Percentiles rank a stretch among this genome's conserved stretches.
phyloP scores from a whole-genome alignment of 1,140 invertebrate species.

The Achroia grisella region DNA sequence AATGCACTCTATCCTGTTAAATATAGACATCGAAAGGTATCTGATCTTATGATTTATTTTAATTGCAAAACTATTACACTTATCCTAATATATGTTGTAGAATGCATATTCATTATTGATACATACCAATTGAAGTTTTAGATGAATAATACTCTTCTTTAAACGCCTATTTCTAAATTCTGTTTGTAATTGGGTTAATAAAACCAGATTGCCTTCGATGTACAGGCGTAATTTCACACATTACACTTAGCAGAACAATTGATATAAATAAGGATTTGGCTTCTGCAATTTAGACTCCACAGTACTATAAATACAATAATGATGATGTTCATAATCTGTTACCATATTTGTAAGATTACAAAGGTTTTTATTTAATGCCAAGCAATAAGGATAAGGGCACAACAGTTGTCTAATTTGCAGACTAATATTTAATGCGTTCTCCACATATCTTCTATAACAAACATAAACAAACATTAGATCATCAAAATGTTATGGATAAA shows the following conservation, averaged over 20 bases:
- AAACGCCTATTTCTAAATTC: no score
- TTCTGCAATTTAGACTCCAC: no score
- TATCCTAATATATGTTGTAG: not conserved
- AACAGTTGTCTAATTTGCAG: no score
- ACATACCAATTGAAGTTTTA: no score
- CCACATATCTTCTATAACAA: not conserved
- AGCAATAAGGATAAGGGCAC: no score
- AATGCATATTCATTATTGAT: not conserved
- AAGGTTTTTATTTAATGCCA: no score
- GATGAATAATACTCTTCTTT: no score
- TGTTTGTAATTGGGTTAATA: no score
- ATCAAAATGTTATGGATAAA: not conserved
- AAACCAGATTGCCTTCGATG: slow-evolving; percentile 3
- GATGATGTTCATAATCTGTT: no score
- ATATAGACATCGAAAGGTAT: slow-evolving; percentile 20
- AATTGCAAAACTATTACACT: not conserved
- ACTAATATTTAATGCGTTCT: no score
- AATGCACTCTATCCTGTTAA: slow-evolving; percentile 14
- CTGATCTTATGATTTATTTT: not conserved
- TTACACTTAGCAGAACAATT: slow-evolving; percentile 2
- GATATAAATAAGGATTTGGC: not conserved
- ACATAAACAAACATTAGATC: not conserved
- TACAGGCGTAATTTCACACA: not conserved
- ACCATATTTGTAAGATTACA: no score
- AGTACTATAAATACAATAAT: slow-evolving; percentile 7